Conservation (phyloP, 2,888 invertebrate genomes). For the Acanthosepion esculentum region DNA sequence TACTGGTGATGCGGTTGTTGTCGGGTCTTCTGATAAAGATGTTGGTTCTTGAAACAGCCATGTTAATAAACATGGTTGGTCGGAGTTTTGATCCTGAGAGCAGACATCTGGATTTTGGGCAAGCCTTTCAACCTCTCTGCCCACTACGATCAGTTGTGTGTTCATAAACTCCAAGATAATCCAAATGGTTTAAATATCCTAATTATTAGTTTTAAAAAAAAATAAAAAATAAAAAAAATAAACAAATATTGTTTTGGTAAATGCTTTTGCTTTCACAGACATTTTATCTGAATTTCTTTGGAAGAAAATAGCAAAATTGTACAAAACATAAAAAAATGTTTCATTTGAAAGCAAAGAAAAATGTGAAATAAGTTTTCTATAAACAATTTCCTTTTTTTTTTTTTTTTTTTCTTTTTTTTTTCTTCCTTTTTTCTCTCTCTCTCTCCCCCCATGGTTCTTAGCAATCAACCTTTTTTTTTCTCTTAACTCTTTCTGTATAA, state of each 20-base stretch:
- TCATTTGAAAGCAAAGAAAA: not conserved
- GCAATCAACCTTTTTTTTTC: not conserved
- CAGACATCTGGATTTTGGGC: not conserved
- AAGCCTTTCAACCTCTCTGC: not conserved
- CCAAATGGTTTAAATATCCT: not conserved
- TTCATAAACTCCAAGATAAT: not conserved
- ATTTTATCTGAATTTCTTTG: not conserved
- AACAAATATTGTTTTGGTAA: not conserved
- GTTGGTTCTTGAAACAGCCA: not conserved
- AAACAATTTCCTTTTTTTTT: not conserved
- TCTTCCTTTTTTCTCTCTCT: not conserved
- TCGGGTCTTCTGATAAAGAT: not conserved
- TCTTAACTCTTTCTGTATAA: not conserved
- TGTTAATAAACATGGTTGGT: not conserved
- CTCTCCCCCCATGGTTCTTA: not conserved
- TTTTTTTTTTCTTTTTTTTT: not conserved
- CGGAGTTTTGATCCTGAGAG: constrained; percentile 8
- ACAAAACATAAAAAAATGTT: not conserved
- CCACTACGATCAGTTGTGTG: not conserved
- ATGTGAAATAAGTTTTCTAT: not conserved
- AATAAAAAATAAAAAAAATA: not conserved
- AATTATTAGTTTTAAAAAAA: not conserved
- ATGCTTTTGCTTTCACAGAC: not conserved
- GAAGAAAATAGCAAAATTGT: constrained; percentile 33
- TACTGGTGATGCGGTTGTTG: constrained; percentile 2